Evolutionary conservation across 2,113 vertebrate species (phyloP), one percentile per base, ranked within the genome.

Genomic region (Halichoeres trimaculatus): DNA sequence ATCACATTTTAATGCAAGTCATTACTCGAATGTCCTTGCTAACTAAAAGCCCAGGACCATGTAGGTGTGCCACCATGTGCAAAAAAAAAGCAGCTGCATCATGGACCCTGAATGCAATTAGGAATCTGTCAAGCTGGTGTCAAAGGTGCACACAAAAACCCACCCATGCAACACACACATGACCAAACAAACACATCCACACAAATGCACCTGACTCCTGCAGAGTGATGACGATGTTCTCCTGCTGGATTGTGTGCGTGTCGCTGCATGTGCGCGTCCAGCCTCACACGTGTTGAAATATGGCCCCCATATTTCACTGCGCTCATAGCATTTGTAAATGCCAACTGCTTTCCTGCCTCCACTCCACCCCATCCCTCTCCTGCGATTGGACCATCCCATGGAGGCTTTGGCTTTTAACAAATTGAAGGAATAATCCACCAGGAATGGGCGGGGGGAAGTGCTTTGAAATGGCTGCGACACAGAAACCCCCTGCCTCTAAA

Each of bases 371-470:
- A 52, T 70, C 50, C 64, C 70, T 80, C 76, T 62, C 59, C 38
- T 20, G 13, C 61, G 58, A 89, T 85, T 89, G 88, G 88, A 89
- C 78, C 76, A 51, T 85, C 83, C 74, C 70, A 60, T 45, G 14
- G 73, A 86, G 76, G 85, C 83, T 80, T 85, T 24, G 56, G 89
- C 88, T 92, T 91, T 93, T 91, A 92, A 88, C 88, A 92, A 91
- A 93, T 90, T 91, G 89, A 91, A 88, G 81, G 88, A 87, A 85
- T 87, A 84, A 90, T 90, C 85, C 78, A 70, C 26, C 47, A 66
- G 26, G 73, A 86, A 75, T 81, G 45, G 30, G 10, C 19, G 19
- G 30, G 53, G 23, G 0, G 23, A 24, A 19, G 52, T 1, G 16
- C 36, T 57, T 22, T 58, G 48, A 63, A 62, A 87, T 70, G 68